Base-by-base conservation (phyloP, 1,140 invertebrate species). In the Hylaeus volcanicus region DNA sequence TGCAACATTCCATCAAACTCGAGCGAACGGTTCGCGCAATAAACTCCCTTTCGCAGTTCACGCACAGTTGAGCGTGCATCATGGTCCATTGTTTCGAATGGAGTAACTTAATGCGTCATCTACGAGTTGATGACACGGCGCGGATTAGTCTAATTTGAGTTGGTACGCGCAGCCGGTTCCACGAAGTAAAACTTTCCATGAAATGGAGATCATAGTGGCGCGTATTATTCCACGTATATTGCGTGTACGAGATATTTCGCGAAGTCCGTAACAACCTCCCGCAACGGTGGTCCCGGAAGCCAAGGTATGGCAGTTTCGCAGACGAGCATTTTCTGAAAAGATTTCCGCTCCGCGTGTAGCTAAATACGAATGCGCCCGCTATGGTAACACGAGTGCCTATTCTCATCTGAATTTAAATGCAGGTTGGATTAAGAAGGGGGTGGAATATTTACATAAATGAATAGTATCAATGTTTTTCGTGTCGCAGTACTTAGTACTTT, bases 111-210 rank as follows among this genome's bases (percentile, higher is more conserved):
- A 79, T 79, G 71, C 77, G 74, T 79, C 77, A 79, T 79, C 77
- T 66, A 74, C 71, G 71, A 56, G 77, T 58, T 79, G 77, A 79
- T 79, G 77, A 73, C 73, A 61, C 61, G 58, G 71, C 43, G 37
- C 71, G 77, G 77, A 74, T 79, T 74, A 74, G 77, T 79, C 77
- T 79, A 79, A 79, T 79, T 79, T 51, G 51, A 79, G 77, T 79
- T 73, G 51, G 53, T 66, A 70, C 77, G 5, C 70, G 77, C 65
- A 79, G 51, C 51, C 53, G 53, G 3, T 79, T 74, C 77, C 61
- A 74, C 70, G 77, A 79, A 79, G 77, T 26, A 79, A 79, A 79
- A 79, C 71, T 79, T 79, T 74, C 26, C 70, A 48, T 5, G 43
- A 56, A 53, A 65, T 51, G 53, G 43, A 56, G 61, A 74, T 79